phyloP scores from a whole-genome alignment of 1,140 invertebrate species.

The Lanistes nyassanus region DNA sequence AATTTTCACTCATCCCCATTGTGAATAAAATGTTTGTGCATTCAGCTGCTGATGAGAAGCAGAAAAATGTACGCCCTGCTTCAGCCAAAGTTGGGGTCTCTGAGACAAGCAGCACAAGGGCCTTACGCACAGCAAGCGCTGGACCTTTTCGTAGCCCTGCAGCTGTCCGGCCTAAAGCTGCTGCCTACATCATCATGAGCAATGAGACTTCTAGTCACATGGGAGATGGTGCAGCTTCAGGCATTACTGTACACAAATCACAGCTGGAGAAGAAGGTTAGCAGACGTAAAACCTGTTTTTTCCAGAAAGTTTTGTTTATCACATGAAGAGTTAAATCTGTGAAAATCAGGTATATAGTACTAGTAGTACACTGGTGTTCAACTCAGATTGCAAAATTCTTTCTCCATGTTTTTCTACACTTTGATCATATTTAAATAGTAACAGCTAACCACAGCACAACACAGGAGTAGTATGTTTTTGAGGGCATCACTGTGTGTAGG shows the following conservation, averaged over 20 bases:
- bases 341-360: too few species aligned
- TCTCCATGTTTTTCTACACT: too few species aligned
- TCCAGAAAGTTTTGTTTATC: background rate
- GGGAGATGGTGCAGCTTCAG: background rate
- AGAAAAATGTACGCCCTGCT: conserved; percentile 39
- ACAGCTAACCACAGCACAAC: too few species aligned
- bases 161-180: conserved; percentile 50
- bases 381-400: too few species aligned
- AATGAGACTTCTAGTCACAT: conserved; percentile 1
- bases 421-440: too few species aligned
- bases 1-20: background rate
- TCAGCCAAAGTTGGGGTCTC: conserved; percentile 41
- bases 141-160: conserved; percentile 30
- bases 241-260: conserved; percentile 27
- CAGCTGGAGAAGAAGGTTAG: conserved; percentile 26
- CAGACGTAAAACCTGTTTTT: background rate
- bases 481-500: too few species aligned
- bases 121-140: conserved; percentile 44
- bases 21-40: too few species aligned
- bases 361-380: too few species aligned
- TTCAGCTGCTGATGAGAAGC: background rate
- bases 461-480: too few species aligned
- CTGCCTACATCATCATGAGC: conserved; percentile 56
- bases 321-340: background rate
- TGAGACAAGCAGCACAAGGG: conserved; percentile 10